Evolutionary conservation across 2,797 vertebrate genomes (phyloP).

Genomic region (Trachurus trachurus): DNA sequence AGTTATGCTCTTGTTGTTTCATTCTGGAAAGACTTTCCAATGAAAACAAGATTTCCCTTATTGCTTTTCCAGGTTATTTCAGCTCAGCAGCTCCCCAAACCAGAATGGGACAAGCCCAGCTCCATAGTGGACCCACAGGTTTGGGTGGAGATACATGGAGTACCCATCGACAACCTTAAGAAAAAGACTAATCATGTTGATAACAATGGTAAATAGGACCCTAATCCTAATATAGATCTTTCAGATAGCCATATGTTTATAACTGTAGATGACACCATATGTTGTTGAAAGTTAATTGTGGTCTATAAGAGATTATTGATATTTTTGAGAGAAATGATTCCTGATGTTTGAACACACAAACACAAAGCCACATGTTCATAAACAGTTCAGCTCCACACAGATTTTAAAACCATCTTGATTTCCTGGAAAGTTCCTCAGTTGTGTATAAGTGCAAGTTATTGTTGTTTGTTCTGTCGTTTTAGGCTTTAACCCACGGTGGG

Average conservation of each 20-base stretch:
- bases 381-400: background rate
- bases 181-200: slow-evolving; percentile 90
- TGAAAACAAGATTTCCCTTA: background rate
- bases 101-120: slow-evolving; percentile 90
- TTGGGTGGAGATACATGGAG: slow-evolving; percentile 91
- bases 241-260: too few species aligned
- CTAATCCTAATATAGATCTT: background rate
- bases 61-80: slow-evolving; percentile 89
- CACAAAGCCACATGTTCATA: background rate
- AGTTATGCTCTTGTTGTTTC: background rate
- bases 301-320: too few species aligned
- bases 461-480: slow-evolving; percentile 9
- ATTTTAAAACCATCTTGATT: background rate
- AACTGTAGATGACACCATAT: too few species aligned
- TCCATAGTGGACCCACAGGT: slow-evolving; percentile 97
- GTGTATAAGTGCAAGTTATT: too few species aligned
- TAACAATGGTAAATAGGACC: slow-evolving; percentile 90
- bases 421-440: too few species aligned
- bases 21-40: background rate
- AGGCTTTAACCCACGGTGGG: slow-evolving; percentile 88
- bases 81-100: slow-evolving; percentile 96
- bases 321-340: too few species aligned
- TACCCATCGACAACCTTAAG: slow-evolving; percentile 88
- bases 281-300: too few species aligned
- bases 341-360: too few species aligned